Evolutionary conservation across 2,113 vertebrate genomes (phyloP).

Genomic region (Emydura subglobosa): DNA sequence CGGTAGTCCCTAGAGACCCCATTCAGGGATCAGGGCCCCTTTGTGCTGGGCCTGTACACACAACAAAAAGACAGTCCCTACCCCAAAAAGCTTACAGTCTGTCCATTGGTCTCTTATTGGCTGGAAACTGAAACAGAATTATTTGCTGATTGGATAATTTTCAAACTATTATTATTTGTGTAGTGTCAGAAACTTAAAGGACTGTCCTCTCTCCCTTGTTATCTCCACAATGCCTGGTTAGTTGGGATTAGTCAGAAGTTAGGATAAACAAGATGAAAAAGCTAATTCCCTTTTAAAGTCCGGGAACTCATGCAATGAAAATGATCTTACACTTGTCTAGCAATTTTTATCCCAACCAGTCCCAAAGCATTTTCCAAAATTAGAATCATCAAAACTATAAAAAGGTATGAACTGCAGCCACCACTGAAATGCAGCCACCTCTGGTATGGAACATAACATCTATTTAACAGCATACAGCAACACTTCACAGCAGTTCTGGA

Average conservation of each 20-base stretch:
- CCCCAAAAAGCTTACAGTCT: background rate
- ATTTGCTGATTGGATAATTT: constrained; percentile 43
- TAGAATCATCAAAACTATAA: fast-evolving
- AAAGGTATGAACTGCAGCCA: background rate
- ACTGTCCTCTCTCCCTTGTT: background rate
- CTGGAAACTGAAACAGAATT: background rate
- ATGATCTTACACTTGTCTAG: background rate
- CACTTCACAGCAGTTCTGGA: background rate
- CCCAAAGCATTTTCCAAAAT: background rate
- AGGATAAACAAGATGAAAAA: background rate
- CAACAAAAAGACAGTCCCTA: background rate
- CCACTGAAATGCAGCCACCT: background rate
- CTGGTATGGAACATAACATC: background rate
- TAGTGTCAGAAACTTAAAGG: background rate
- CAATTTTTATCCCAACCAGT: fast-evolving
- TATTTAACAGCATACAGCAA: background rate
- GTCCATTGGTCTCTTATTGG: background rate
- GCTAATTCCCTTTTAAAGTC: background rate
- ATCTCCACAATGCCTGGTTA: background rate
- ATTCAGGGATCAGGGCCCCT: background rate
- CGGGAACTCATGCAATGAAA: fast-evolving
- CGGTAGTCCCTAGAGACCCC: background rate
- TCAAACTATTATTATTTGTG: constrained; percentile 21
- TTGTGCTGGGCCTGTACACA: background rate
- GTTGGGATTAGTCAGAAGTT: background rate